Evolutionary conservation across 2,113 vertebrate species (phyloP), one percentile per base, ranked within the genome.

Genomic region (Lichenostomus cassidix): DNA sequence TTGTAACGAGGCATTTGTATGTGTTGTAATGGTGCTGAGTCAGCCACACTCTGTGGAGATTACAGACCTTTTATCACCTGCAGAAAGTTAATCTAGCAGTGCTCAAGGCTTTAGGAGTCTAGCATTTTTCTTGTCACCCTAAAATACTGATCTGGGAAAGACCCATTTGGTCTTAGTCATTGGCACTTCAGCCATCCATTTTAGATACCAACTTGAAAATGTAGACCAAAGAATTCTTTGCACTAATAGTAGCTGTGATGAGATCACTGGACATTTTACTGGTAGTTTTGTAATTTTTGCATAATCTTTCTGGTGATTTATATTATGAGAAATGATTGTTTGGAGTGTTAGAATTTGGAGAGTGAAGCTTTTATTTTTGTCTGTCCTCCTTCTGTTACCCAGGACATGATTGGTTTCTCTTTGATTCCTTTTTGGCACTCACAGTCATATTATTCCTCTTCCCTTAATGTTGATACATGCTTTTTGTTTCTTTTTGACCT

Each of bases 401-500:
- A 52, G 60, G 24, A 68, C 23, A 27, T 87, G 90, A 92, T 58
- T 83, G 56, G 75, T 94, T 94, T 96, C 50, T 69, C 86, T 93
- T 71, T 77, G 71, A 80, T 83, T 92, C 76, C 44, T 87, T 96
- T 79, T 89, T 94, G 90, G 79, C 88, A 78, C 39, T n/a, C 15
- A 23, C 41, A 29, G n/a, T 85, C 74, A 65, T 41, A 64, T 77
- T 76, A 84, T 80, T 91, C 65, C 42, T 55, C 55, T 90, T 89
- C 44, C 56, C 33, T 95, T 96, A 92, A 81, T 79, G 83, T 56
- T 87, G 65, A 86, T 95, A 68, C 55, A 92, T 88, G 68, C 64
- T 87, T 94, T 96, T 87, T 83, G 63, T 92, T 87, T 92, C 74
- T 84, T 94, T 60, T 49, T 95, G 88, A 96, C 90, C 88, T 96